These are phyloP conservation scores for Rhamphomyia laevipes DNA, from an alignment of 2,888 invertebrate genomes.

Conservation along the genomic window DNA sequence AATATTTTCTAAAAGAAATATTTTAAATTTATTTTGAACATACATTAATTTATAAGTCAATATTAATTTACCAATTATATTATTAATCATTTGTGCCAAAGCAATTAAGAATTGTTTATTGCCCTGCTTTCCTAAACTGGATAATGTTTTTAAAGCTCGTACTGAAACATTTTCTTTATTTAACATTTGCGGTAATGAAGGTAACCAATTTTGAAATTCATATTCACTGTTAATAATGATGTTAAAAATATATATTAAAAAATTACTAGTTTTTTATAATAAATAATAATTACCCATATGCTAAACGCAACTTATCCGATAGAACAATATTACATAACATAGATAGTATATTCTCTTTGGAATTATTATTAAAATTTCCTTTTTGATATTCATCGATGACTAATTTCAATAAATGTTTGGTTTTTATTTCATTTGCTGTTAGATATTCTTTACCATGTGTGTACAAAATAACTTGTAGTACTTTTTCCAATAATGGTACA, in stretches of 20 bases:
- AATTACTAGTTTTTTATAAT: background rate
- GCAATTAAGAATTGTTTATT: conserved; percentile 41
- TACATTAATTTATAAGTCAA: background rate
- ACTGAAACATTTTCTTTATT: conserved; percentile 40
- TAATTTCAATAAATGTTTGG: conserved; percentile 24
- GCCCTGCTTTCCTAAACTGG: conserved; percentile 45
- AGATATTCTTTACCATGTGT: conserved; percentile 21
- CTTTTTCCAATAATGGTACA: conserved; percentile 18
- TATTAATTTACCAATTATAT: conserved; percentile 38
- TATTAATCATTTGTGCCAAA: conserved; percentile 36
- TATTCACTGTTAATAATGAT: conserved; percentile 22
- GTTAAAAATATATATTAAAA: background rate
- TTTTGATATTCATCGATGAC: conserved; percentile 23
- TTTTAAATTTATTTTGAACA: background rate
- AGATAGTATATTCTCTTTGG: conserved; percentile 33
- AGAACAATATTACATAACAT: conserved; percentile 40
- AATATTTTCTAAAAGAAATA: conserved; percentile 18
- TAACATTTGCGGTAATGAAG: conserved; percentile 45
- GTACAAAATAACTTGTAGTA: conserved; percentile 22
- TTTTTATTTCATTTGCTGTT: conserved; percentile 18
- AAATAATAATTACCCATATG: conserved; percentile 28
- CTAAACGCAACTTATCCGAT: conserved; percentile 30
- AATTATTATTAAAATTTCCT: conserved; percentile 21
- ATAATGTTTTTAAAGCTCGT: conserved; percentile 44
- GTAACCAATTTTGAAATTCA: conserved; percentile 42